Base-by-base conservation (phyloP, 1,140 invertebrate species). In the Apis cerana region DNA sequence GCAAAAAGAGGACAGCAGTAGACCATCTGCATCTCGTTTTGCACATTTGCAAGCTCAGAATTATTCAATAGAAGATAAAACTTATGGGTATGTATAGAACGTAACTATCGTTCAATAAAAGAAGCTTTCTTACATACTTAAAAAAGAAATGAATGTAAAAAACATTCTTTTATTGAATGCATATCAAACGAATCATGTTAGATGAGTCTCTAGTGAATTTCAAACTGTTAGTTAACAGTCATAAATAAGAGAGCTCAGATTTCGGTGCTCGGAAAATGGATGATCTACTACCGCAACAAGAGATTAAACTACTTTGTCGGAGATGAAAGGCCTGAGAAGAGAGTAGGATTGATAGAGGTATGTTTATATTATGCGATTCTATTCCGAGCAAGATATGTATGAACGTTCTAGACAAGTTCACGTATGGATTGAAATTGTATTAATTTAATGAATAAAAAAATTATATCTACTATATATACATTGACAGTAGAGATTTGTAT, bases 21-120 rank as follows among this genome's bases (percentile, higher is more conserved):
- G 96, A 67, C 96, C 96, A 1, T 96, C 96, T 9, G 97, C 96
- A 80, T 95, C 96, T n/a, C 94, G 96, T 88, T 96, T 97, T 94
- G 96, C 97, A 58, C 96, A 96, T 93, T 93, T 99, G 19, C 96
- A 97, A 93, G 98, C 98, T 8, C 96, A 98, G 89, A 97, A 99
- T 94, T 99, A 99, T 94, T 98, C 97, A 43, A 99, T 99, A 92
- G 99, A 99, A 93, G 99, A 99, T 92, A 99, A 99, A 94, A 96
- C 97, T 84, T 97, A 97, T 90, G 96, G 96, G 95, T 97, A 95
- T 94, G 95, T 95, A 71, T 84, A n/a, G 80, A 83, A 82, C 79
- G 58, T 86, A 65, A 75, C 74, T 84, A 70, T 62, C n/a, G 72
- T 85, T 80, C 80, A 69, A 72, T 83, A 33, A 21, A 81, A 75